Evolutionary conservation across 2,113 vertebrate genomes (phyloP).

Genomic region (Zosterops borbonicus): DNA sequence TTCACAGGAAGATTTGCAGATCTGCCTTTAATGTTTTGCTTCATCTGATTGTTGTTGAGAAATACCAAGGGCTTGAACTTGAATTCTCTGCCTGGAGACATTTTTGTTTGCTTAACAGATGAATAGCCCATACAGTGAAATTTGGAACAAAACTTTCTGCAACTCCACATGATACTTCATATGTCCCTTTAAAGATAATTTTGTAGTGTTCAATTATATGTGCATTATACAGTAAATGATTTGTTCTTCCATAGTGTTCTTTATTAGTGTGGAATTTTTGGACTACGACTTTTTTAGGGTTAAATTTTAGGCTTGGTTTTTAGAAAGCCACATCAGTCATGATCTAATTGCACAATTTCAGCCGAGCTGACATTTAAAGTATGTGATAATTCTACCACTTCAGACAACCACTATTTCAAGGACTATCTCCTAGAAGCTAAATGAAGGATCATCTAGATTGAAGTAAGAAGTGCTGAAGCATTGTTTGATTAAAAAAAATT

Average conservation of each 20-base stretch:
- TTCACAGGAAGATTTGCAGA: conserved; percentile 12
- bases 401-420: conserved; percentile 44
- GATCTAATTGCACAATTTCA: conserved; percentile 52
- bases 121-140: neutral
- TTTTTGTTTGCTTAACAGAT: conserved; percentile 29
- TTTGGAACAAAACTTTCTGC: conserved; percentile 19
- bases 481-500: neutral
- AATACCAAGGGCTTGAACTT: conserved; percentile 35
- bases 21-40: conserved; percentile 27
- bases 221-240: neutral
- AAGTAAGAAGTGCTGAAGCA: neutral
- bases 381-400: conserved; percentile 61
- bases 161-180: neutral
- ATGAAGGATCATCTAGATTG: conserved; percentile 16
- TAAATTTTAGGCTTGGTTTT: conserved; percentile 31
- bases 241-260: neutral
- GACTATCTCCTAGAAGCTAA: conserved; percentile 32
- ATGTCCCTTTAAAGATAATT: neutral
- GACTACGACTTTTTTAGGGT: neutral
- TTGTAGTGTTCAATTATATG: neutral
- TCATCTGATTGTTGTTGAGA: conserved; percentile 15
- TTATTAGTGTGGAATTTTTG: neutral
- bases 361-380: conserved; percentile 56
- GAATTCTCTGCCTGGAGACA: conserved; percentile 8
- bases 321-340: conserved; percentile 41